A percentile compares a stretch with the other conserved stretches of the same genome.
These are phyloP conservation scores for Oeneis ivallda DNA, from an alignment of 2,888 invertebrate species.

Conservation along the genomic window DNA sequence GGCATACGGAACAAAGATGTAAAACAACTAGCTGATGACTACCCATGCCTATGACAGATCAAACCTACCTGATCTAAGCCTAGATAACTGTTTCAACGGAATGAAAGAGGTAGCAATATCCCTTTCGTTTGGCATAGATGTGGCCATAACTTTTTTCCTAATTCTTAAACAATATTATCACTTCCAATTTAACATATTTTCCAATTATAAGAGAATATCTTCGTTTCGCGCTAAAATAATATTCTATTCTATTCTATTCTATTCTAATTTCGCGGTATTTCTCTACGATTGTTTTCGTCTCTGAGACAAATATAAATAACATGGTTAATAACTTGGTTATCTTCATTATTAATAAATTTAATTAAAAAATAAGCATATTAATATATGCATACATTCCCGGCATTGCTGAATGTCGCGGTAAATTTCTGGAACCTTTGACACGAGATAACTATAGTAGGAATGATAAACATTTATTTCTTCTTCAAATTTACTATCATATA, in stretches of 20 bases:
- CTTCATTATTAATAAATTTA: conserved; percentile 11
- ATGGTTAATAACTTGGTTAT: conserved; percentile 2
- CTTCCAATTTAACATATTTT: background rate
- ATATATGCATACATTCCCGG: conserved; percentile 39
- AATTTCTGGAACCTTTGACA: conserved; percentile 16
- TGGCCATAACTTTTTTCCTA: background rate
- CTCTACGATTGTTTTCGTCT: background rate
- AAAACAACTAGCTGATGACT: too few species aligned
- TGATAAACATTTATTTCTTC: conserved; percentile 12
- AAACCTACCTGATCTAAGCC: too few species aligned
- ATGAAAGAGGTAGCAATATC: too few species aligned
- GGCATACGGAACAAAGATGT: too few species aligned
- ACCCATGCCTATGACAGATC: too few species aligned
- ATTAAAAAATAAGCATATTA: conserved; percentile 13
- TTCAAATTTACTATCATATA: background rate
- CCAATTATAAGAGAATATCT: background rate
- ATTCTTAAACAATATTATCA: background rate
- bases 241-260: too few species aligned
- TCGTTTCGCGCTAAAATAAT: background rate
- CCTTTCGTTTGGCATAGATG: too few species aligned
- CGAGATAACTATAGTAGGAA: conserved; percentile 10
- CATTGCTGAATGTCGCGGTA: conserved; percentile 11
- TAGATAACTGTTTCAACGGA: too few species aligned
- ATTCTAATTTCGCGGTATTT: background rate
- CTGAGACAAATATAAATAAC: conserved; percentile 6